These are phyloP conservation scores for Xyliphius kryptos DNA, from an alignment of 2,113 vertebrate genomes.

Conservation along the genomic window DNA sequence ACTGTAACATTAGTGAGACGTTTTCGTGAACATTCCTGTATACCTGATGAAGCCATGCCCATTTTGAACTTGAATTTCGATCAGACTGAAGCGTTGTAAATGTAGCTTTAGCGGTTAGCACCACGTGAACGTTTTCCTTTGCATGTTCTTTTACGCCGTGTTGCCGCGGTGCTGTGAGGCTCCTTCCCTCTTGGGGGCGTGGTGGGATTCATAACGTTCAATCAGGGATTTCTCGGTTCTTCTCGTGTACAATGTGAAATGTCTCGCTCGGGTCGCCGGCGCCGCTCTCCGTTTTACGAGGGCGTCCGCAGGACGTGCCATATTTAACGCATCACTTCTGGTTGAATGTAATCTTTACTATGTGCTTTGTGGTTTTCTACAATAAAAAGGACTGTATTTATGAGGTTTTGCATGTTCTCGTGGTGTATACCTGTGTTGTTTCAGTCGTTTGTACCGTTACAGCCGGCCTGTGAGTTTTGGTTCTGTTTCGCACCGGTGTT, in stretches of 20 bases:
- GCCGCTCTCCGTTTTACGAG: slow-evolving; percentile 56
- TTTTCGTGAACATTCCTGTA: no score
- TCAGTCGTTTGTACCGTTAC: no score
- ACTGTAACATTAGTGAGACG: no score
- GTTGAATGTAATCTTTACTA: slow-evolving; percentile 49
- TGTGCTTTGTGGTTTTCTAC: slow-evolving; percentile 41
- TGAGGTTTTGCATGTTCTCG: neutral
- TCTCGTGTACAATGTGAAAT: slow-evolving; percentile 39
- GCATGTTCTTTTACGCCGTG: neutral
- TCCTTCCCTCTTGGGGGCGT: neutral
- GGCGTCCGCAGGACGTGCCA: slow-evolving; percentile 39
- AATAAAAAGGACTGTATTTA: slow-evolving; percentile 42
- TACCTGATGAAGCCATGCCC: no score
- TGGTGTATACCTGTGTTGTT: no score
- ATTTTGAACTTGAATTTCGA: no score
- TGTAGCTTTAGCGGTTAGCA: no score
- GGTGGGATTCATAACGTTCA: slow-evolving; percentile 41
- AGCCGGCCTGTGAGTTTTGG: no score
- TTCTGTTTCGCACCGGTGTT: no score
- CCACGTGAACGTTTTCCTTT: neutral
- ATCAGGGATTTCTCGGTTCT: slow-evolving; percentile 55
- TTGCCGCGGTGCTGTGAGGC: slow-evolving; percentile 2
- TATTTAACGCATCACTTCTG: slow-evolving; percentile 39
- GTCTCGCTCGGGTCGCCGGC: slow-evolving; percentile 42
- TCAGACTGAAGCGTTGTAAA: no score